phyloP scores from a whole-genome alignment of 2,888 invertebrate species.

The Himalopsyche kuldschensis region DNA sequence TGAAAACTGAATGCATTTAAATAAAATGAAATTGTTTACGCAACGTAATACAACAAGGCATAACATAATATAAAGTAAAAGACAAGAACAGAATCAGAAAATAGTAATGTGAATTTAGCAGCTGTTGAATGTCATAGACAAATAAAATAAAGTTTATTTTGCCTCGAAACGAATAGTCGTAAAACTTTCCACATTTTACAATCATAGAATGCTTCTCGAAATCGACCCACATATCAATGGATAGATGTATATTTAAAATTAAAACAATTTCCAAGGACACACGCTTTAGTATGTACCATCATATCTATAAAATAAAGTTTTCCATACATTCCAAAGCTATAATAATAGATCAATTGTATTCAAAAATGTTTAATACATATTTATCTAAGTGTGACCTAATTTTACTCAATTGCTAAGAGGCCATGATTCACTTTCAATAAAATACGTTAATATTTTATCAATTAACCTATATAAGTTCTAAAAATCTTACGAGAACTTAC shows the following conservation, averaged over 20 bases:
- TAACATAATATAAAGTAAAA: no score
- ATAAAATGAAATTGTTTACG: no score
- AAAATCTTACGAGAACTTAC: background rate
- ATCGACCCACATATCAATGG: no score
- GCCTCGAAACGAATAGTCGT: no score
- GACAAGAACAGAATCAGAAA: no score
- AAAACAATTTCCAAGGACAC: background rate
- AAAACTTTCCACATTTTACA: no score
- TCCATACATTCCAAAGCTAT: background rate
- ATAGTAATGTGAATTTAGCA: no score
- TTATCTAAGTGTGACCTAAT: background rate
- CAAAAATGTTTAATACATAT: background rate
- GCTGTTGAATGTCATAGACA: no score
- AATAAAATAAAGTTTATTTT: no score
- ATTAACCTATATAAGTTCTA: background rate
- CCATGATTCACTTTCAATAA: background rate
- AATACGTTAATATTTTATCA: background rate
- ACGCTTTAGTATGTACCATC: background rate
- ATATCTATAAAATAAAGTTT: background rate
- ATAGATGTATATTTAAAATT: background rate
- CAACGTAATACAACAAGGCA: no score
- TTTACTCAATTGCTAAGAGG: background rate
- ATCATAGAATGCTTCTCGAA: no score
- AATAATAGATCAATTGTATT: background rate
- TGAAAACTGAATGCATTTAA: no score